Conservation (phyloP, 2,113 vertebrate genomes). For the Rhizomys pruinosus region DNA sequence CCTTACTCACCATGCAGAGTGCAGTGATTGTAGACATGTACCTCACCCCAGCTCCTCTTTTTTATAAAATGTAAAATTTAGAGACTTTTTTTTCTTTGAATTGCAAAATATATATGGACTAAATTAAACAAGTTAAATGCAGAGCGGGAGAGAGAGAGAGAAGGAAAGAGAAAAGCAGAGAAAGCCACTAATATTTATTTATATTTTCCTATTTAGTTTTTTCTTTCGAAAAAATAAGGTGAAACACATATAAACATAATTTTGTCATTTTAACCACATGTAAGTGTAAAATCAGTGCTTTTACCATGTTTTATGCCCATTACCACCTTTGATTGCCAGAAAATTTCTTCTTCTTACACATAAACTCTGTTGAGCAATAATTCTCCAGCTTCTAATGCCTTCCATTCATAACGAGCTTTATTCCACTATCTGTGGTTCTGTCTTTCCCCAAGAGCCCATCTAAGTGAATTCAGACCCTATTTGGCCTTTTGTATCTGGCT, state of each 20-base stretch:
- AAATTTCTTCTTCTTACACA: neutral
- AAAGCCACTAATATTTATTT: neutral
- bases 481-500: neutral
- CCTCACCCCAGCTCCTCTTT: neutral
- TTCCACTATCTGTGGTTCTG: neutral
- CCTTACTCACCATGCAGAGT: neutral
- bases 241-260: neutral
- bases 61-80: slow-evolving; percentile 16
- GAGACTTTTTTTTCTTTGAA: neutral
- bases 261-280: neutral
- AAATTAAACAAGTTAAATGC: neutral
- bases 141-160: neutral
- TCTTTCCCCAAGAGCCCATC: neutral
- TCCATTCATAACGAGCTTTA: neutral
- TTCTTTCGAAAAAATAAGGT: neutral
- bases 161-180: neutral
- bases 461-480: neutral
- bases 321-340: neutral
- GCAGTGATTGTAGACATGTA: too few species aligned
- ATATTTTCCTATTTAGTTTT: neutral
- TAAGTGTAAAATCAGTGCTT: neutral
- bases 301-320: neutral
- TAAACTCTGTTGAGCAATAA: neutral
- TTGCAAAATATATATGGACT: neutral
- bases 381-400: neutral